Evolutionary conservation across 2,888 invertebrate species (phyloP).

Genomic region (Julus scandinavius): DNA sequence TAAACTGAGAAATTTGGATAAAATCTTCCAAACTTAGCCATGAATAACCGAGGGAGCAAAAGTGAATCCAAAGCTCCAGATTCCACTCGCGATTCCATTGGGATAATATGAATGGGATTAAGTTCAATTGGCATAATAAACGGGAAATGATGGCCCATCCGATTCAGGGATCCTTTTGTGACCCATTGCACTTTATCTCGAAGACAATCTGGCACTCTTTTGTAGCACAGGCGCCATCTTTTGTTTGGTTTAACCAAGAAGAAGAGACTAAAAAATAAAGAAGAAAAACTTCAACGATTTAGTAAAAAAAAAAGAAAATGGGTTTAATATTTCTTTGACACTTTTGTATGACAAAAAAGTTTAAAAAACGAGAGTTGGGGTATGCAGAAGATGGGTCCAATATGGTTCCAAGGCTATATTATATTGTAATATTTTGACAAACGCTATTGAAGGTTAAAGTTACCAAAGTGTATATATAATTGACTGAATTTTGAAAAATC

Average conservation of each 20-base stretch:
- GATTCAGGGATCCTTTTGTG: background rate
- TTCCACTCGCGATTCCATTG: background rate
- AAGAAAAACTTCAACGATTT: background rate
- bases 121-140: slow-evolving; percentile 39
- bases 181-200: background rate
- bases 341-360: background rate
- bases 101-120: background rate
- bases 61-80: background rate
- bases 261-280: background rate
- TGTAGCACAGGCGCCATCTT: background rate
- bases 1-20: slow-evolving; percentile 39
- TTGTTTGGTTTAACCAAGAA: background rate
- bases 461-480: too few relatives aligned
- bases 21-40: background rate
- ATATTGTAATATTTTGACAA: too few relatives aligned
- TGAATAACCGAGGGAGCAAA: background rate
- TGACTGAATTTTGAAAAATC: too few relatives aligned
- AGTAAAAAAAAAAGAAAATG: background rate
- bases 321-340: slow-evolving; percentile 13
- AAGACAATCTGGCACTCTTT: slow-evolving; percentile 15
- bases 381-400: background rate
- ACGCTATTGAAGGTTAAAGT: too few relatives aligned
- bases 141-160: slow-evolving; percentile 35
- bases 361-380: background rate
- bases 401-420: too few relatives aligned